These are phyloP conservation scores for Squalus acanthias DNA, from an alignment of 2,797 vertebrate genomes.

Conservation along the genomic window DNA sequence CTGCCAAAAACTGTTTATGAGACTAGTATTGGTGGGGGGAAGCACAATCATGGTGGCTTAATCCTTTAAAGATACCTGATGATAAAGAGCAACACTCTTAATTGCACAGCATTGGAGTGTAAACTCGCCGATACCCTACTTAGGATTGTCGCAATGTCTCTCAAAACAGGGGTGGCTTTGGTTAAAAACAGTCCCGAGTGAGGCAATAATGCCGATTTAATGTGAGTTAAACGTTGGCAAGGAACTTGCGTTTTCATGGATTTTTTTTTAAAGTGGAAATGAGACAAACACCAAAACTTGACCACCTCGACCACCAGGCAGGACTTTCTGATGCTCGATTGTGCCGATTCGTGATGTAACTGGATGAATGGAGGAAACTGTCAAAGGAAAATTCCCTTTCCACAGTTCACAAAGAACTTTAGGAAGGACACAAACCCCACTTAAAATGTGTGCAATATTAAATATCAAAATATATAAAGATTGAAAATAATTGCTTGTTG, in stretches of 20 bases:
- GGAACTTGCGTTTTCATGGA: not conserved
- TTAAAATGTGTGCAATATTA: not conserved
- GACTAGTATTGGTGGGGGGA: not conserved
- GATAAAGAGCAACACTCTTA: not conserved
- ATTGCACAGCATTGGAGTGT: not conserved
- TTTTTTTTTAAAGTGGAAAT: not conserved
- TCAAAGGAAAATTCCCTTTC: not conserved
- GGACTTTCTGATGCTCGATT: too few species aligned
- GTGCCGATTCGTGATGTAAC: not conserved
- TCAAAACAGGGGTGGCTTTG: not conserved
- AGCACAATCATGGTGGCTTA: not conserved
- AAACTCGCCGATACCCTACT: not conserved
- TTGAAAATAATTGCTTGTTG: not conserved
- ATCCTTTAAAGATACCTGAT: not conserved
- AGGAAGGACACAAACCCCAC: not conserved
- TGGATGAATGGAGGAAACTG: not conserved
- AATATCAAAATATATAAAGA: not conserved
- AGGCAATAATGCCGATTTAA: not conserved
- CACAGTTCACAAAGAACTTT: not conserved
- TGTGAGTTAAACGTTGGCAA: not conserved
- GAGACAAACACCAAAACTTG: not conserved
- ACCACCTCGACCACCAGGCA: not conserved
- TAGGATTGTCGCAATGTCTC: not conserved
- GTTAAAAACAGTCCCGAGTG: not conserved
- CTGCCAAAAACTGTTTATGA: not conserved